A percentile compares a stretch with the other conserved stretches of the same genome.
phyloP scores from a whole-genome alignment of 2,888 invertebrate genomes.

The Plemyria rubiginata region DNA sequence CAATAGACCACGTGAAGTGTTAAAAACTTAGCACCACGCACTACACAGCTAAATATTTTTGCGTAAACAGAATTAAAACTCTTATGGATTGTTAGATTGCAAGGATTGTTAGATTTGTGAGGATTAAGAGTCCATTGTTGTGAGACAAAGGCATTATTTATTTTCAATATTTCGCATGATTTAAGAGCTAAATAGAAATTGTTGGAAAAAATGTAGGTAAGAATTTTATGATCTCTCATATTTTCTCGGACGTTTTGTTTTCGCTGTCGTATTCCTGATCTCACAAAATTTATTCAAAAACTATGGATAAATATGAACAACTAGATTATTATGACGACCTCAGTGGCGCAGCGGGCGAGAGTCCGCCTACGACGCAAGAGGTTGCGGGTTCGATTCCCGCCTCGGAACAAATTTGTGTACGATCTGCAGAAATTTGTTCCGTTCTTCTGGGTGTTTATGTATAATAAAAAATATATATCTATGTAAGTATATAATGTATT shows the following conservation, averaged over 20 bases:
- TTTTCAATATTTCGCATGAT: slow-evolving; percentile 26
- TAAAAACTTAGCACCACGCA: slow-evolving; percentile 16
- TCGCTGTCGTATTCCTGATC: too few relatives aligned
- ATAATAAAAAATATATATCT: too few relatives aligned
- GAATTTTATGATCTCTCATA: not conserved
- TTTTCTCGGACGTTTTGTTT: not conserved
- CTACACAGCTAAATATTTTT: slow-evolving; percentile 30
- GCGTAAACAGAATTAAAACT: slow-evolving; percentile 39
- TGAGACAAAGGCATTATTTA: slow-evolving; percentile 30
- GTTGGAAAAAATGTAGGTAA: slow-evolving; percentile 2
- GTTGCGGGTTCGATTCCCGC: too few relatives aligned
- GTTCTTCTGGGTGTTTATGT: too few relatives aligned
- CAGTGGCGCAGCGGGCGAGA: too few relatives aligned
- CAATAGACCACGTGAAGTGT: slow-evolving; percentile 7
- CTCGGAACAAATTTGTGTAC: too few relatives aligned
- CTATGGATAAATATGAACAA: too few relatives aligned
- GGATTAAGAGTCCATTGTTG: slow-evolving; percentile 34
- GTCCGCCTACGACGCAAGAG: too few relatives aligned
- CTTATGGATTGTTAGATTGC: slow-evolving; percentile 24
- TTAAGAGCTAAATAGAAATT: not conserved
- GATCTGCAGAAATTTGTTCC: too few relatives aligned
- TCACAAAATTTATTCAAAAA: too few relatives aligned
- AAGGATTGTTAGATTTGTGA: slow-evolving; percentile 26
- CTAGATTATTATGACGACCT: too few relatives aligned
- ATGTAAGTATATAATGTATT: too few relatives aligned